Conservation (phyloP, 2,113 vertebrate genomes). For the Syrmaticus mikado region DNA sequence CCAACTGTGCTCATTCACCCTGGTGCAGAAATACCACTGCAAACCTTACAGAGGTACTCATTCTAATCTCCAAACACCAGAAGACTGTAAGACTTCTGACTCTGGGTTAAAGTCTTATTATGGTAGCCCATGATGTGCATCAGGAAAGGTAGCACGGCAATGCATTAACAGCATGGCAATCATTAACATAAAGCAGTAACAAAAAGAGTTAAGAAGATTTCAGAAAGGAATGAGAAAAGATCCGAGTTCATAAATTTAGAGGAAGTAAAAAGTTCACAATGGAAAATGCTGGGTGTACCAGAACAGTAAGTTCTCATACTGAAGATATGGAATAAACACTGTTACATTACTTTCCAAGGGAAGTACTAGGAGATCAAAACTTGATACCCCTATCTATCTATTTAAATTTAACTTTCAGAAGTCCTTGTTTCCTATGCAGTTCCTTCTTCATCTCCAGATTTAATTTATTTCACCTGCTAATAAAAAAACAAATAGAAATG, state of each 20-base stretch:
- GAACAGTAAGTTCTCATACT: neutral
- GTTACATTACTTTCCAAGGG: neutral
- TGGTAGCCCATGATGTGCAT: accelerated
- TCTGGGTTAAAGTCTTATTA: neutral
- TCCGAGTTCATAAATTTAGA: neutral
- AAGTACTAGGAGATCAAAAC: neutral
- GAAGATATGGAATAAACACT: neutral
- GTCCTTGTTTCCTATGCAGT: neutral
- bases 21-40: neutral
- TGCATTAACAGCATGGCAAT: too few relatives aligned
- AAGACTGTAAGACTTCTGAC: neutral
- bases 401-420: neutral
- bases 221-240: neutral
- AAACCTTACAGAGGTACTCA: neutral
- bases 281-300: neutral
- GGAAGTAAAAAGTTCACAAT: neutral
- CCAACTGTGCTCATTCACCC: neutral
- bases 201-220: neutral
- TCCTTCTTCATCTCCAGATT: neutral
- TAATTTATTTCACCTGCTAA: neutral
- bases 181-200: neutral
- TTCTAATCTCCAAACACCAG: neutral
- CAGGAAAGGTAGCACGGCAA: neutral
- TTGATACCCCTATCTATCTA: neutral
- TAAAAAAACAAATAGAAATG: neutral